Percentiles rank a stretch among this genome's conserved stretches.
These are phyloP conservation scores for Alces alces DNA, from an alignment of 2,113 vertebrate genomes.

Conservation along the genomic window DNA sequence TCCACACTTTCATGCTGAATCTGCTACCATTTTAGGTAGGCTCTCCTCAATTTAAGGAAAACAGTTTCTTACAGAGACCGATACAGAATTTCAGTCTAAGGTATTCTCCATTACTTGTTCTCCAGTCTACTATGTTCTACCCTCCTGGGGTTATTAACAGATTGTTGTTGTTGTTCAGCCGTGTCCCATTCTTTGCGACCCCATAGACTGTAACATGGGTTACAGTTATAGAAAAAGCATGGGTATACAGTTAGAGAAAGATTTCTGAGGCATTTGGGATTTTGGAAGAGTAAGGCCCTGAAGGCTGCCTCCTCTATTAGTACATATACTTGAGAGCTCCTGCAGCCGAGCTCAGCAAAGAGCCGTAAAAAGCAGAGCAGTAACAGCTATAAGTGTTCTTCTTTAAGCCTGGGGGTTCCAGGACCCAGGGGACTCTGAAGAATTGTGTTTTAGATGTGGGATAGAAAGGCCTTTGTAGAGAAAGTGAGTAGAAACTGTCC, in stretches of 20 bases:
- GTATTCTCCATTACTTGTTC: background rate
- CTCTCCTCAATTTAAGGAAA: background rate
- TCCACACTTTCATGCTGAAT: background rate
- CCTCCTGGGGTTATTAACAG: background rate
- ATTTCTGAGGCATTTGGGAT: background rate
- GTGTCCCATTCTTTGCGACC: no score
- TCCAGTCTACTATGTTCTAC: background rate
- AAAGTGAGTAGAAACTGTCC: background rate
- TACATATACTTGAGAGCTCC: background rate
- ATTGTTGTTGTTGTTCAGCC: background rate
- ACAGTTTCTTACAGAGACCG: background rate
- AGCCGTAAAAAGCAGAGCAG: background rate
- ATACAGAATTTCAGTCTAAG: background rate
- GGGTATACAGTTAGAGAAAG: background rate
- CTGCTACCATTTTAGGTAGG: background rate
- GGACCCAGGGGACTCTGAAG: background rate
- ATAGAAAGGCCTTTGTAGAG: background rate
- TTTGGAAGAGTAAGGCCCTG: background rate
- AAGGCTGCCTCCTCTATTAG: background rate
- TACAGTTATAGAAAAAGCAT: no score
- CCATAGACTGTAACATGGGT: no score
- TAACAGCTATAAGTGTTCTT: background rate
- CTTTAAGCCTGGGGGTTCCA: background rate
- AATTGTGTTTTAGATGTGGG: background rate
- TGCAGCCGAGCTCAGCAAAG: background rate